Base-by-base conservation (phyloP, 2,113 vertebrate genomes). In the Trichomycterus rosablanca region DNA sequence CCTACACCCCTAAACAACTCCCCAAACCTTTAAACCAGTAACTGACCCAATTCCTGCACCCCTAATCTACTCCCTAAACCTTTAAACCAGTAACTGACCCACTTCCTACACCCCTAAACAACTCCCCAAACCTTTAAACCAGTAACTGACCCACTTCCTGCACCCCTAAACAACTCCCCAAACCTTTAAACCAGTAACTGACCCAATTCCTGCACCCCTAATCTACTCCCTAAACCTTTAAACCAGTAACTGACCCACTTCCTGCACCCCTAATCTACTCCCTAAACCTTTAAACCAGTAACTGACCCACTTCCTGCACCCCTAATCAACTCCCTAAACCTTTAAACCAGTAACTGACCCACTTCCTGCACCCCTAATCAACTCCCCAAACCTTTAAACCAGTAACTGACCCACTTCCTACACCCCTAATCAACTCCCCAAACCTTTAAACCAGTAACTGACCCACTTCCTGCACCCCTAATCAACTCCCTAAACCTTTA, bases 181-280 rank as follows among this genome's bases (percentile, higher is more conserved):
- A 7, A 20, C 7, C 42, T 44, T 19, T 11, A 43, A 51, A 30
- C 26, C 26, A n/a, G n/a, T 30, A 3, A 30, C 26, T 30, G 7
- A 30, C 3, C 26, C 26, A 4, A 7, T 7, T 7, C 3, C 34
- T 11, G 34, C 26, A 26, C 12, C 20, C 24, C 12, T n/a, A 48
- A 5, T 4, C 20, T 5, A 14, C 93, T 90, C 6, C 8, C 12
- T 19, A 8, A 7, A 20, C 7, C 42, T 44, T 19, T 11, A 43
- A 51, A 30, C 26, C 26, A n/a, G n/a, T 30, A 3, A 30, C 26
- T 30, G 7, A 30, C 3, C 26, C 26, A 4, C 3, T 7, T 7
- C 3, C 34, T 11, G 34, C 26, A 26, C 12, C 20, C 24, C 12
- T n/a, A 48, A 5, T 4, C 20, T 5, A 14, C 93, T 90, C 6